Evolutionary conservation across 2,113 vertebrate species (phyloP).

Genomic region (Hyperopisus bebe): DNA sequence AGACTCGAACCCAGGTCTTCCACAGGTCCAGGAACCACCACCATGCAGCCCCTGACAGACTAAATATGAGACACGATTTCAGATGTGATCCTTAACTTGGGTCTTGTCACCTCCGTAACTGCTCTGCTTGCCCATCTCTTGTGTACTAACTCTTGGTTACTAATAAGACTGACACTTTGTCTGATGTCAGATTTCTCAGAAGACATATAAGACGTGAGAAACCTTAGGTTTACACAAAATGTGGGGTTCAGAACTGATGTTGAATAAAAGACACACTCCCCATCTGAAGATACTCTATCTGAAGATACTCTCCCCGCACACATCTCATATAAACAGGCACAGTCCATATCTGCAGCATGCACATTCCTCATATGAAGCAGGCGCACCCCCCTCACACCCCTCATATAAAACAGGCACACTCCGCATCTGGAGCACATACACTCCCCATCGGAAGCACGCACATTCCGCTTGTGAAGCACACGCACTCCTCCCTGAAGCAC

Average conservation of each 20-base stretch:
- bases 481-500: too few species aligned
- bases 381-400: too few species aligned
- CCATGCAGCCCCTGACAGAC: neutral
- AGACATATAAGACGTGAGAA: neutral
- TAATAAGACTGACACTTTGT: neutral
- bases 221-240: neutral
- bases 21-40: too few species aligned
- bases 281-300: neutral
- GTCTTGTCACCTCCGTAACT: neutral
- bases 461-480: neutral
- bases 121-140: neutral
- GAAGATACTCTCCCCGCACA: neutral
- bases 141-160: neutral
- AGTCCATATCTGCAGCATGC: neutral
- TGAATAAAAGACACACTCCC: neutral
- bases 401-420: too few species aligned
- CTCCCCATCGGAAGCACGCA: neutral
- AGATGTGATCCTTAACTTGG: neutral
- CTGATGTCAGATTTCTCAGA: neutral
- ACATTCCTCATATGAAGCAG: neutral
- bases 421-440: neutral
- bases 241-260: neutral
- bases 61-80: neutral
- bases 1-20: too few species aligned
- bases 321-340: neutral